phyloP scores from a whole-genome alignment of 2,113 vertebrate genomes.

The Silurus asotus region DNA sequence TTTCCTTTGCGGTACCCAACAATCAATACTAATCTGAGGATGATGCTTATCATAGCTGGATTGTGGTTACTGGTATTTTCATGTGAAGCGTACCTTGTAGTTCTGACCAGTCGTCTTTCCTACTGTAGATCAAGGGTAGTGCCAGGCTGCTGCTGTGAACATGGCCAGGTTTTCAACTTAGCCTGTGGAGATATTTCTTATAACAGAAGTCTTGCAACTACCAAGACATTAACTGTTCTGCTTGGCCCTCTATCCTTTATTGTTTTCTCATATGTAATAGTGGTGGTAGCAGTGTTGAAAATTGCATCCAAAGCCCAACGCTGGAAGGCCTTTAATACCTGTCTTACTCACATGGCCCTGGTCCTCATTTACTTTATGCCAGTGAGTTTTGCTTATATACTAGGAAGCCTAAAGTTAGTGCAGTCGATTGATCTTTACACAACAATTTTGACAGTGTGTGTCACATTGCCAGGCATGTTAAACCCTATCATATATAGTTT shows the following conservation, averaged over 20 bases:
- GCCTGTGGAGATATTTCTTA: background rate
- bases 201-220: conserved; percentile 46
- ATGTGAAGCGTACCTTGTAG: conserved; percentile 48
- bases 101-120: conserved; percentile 42
- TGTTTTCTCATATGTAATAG: conserved; percentile 46
- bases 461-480: conserved; percentile 52
- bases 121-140: conserved; percentile 52
- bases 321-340: conserved; percentile 56
- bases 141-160: conserved; percentile 54
- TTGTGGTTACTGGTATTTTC: conserved; percentile 51
- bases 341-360: conserved; percentile 52
- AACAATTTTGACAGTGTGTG: conserved; percentile 49
- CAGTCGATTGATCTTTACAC: conserved; percentile 42
- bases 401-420: conserved; percentile 36
- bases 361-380: conserved; percentile 56
- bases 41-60: conserved; percentile 46
- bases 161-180: conserved; percentile 48
- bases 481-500: conserved; percentile 59
- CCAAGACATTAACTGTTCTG: conserved; percentile 45
- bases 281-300: conserved; percentile 46
- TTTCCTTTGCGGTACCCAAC: conserved; percentile 55
- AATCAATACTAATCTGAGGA: conserved; percentile 53
- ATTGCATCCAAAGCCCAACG: conserved; percentile 48
- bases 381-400: conserved; percentile 49
- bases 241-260: conserved; percentile 53